phyloP scores from a whole-genome alignment of 2,797 vertebrate species.

The Scarus forsteni region DNA sequence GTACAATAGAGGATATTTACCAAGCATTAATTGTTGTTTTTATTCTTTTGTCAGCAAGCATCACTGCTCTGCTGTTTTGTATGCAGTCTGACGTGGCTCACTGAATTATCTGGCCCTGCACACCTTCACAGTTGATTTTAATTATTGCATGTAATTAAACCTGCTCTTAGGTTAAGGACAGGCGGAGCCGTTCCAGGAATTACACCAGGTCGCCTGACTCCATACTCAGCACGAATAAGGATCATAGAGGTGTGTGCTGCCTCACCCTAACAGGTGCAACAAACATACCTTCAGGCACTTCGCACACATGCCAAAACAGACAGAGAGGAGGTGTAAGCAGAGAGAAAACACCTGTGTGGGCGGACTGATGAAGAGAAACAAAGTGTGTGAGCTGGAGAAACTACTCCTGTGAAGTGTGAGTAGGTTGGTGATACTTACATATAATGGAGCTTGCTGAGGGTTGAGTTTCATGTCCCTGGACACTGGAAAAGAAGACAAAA shows the following conservation, averaged over 20 bases:
- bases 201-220: slow-evolving; percentile 18
- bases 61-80: background rate
- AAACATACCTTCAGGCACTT: background rate
- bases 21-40: background rate
- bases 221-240: slow-evolving; percentile 1
- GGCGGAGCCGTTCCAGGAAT: slow-evolving; percentile 24
- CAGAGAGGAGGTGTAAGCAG: slow-evolving; percentile 1
- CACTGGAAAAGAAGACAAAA: slow-evolving; percentile 83
- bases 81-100: slow-evolving; percentile 6
- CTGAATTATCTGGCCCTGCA: slow-evolving; percentile 1
- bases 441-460: slow-evolving; percentile 97
- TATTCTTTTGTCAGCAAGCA: background rate
- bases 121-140: slow-evolving; percentile 19
- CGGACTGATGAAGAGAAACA: background rate
- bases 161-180: slow-evolving; percentile 1
- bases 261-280: slow-evolving; percentile 22
- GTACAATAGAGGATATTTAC: background rate
- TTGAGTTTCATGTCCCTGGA: slow-evolving; percentile 99
- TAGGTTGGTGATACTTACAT: slow-evolving; percentile 88
- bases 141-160: slow-evolving; percentile 27
- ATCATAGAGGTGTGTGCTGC: slow-evolving; percentile 20
- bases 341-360: slow-evolving; percentile 16
- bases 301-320: no score
- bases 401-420: no score
- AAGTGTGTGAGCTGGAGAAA: slow-evolving; percentile 12